Evolutionary conservation across 2,888 invertebrate genomes (phyloP), one percentile per base, ranked within the genome.

Genomic region (Athrips mouffetella): DNA sequence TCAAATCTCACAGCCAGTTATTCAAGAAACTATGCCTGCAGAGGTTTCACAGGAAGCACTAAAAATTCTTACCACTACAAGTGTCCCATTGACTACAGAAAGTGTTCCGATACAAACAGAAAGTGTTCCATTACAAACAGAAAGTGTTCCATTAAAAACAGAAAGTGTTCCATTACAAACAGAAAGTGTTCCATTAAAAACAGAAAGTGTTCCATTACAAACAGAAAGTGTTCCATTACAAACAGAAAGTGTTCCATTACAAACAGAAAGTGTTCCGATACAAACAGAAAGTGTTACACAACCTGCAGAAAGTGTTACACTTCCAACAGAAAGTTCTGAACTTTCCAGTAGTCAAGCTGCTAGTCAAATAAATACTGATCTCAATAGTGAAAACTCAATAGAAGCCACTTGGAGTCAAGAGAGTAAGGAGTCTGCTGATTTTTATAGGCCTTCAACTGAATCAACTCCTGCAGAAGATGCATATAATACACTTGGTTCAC

Each of bases 401-500:
- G n/a, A n/a, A n/a, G n/a, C n/a, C n/a, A n/a, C n/a, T n/a, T n/a
- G n/a, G n/a, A 20, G 21, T 11, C 37, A 37, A 37, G 20, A 37
- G 5, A 37, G 21, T 11, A 20, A 30, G 4, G 21, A 29, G 6
- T 18, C 29, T 29, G 7, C 29, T n/a, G 42, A 42, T 15, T 29
- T 18, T 7, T 42, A 27, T 11, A 29, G 25, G 6, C n/a, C 27
- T 16, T 18, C 53, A 18, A 59, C 60, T 15, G 58, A 63, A 40
- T n/a, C 50, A 13, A 39, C 46, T 33, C 37, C 53, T n/a, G 20
- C 23, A 35, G 50, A 31, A 15, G 31, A 13, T 27, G 8, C n/a
- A 15, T 31, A 31, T 15, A 31, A 13, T 31, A 4, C 27, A 5
- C 27, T 4, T 31, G 3, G 8, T 31, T 27, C 8, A 27, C 15